These are phyloP conservation scores for Apostichopus californicus DNA, from an alignment of 35 echinoderm and acorn worm species.

Conservation along the genomic window DNA sequence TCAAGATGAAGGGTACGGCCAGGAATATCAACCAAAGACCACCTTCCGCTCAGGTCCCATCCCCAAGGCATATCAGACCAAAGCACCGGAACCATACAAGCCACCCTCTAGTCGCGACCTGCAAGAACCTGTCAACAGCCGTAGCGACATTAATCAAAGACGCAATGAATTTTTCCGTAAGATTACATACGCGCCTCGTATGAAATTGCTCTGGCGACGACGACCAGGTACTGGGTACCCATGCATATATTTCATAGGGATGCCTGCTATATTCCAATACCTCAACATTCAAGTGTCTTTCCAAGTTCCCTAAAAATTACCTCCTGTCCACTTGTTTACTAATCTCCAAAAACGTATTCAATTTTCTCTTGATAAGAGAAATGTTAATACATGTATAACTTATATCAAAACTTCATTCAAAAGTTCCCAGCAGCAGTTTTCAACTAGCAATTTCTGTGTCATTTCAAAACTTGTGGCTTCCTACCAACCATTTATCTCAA, in stretches of 20 bases:
- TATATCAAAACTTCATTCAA: too few relatives aligned
- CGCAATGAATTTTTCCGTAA: conserved; percentile 58
- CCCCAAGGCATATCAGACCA: conserved; percentile 18
- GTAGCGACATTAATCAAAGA: conserved; percentile 10
- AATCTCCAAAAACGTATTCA: background rate
- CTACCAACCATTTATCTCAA: background rate
- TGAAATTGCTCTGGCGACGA: conserved; percentile 28
- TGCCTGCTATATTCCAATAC: background rate
- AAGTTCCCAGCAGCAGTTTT: background rate
- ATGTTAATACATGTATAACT: background rate
- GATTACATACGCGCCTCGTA: conserved; percentile 47
- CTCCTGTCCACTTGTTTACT: background rate
- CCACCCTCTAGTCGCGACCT: background rate
- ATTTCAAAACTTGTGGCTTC: background rate
- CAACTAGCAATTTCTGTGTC: background rate
- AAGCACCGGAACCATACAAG: background rate
- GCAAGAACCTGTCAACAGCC: background rate
- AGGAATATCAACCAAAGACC: background rate
- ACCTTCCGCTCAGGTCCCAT: background rate
- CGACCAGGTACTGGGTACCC: conserved; percentile 47
- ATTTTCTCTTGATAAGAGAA: background rate
- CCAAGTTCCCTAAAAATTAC: background rate
- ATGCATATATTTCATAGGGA: conserved; percentile 36
- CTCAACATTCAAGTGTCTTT: too few relatives aligned
- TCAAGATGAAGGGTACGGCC: background rate